Evolutionary conservation across 2,797 vertebrate genomes (phyloP), one percentile per base, ranked within the genome.

Genomic region (Peromyscus aztecus): DNA sequence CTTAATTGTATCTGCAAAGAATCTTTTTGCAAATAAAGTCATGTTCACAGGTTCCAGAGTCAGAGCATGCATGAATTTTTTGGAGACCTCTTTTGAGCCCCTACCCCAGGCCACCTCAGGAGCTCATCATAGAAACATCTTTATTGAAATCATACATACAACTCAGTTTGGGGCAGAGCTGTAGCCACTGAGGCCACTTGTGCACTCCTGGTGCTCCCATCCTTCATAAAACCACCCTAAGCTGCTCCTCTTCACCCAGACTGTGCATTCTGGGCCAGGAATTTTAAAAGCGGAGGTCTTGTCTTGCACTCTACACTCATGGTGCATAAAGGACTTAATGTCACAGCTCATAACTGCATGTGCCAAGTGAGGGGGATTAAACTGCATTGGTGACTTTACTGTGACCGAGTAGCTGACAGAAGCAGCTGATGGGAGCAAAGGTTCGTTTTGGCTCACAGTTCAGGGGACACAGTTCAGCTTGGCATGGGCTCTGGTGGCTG

Each of bases 51-150:
- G 55, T 59, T 59, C 78, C 23, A 46, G 11, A 67, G 24, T 57
- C 71, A 6, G 55, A 40, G 46, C 4, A 2, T 4, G 73, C 43
- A 23, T 55, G 4, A 8, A 24, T 81, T 85, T 87, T 69, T 61
- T 10, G 49, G 19, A 34, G 61, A 31, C 77, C 61, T 27, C 76
- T 31, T 5, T 29, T 55, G 43, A 37, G 14, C 21, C 61, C 9
- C 61, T 0, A 0, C 34, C 17, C 57, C n/a, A 19, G 76, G 46
- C 43, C 78, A 19, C 49, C 0, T 0, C 2, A 16, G 49, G 37
- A 29, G 9, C 85, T 90, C 49, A 5, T 3, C 29, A 24, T 31
- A 0, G 37, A 40, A 52, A 57, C 55, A 1, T 46, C 55, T 40
- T 37, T n/a, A 49, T 69, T 52, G 49, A 85, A 69, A 67, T 67